Base-by-base conservation (phyloP, 2,113 vertebrate genomes). In the Caracal caracal region DNA sequence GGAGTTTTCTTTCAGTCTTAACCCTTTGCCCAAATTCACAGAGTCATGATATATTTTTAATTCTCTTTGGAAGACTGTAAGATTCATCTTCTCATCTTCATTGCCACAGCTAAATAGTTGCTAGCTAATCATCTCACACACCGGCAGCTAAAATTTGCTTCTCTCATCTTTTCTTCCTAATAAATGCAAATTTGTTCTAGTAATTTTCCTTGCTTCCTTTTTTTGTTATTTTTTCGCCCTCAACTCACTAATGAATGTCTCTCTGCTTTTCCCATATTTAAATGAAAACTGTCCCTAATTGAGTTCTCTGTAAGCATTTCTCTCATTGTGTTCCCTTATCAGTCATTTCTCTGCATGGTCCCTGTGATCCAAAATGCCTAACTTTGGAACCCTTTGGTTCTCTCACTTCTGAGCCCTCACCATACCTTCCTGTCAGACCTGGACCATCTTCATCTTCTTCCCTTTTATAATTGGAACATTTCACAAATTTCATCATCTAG, bases 391-490 rank as follows among this genome's bases (percentile, higher is more conserved):
- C 66, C 24, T 86, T 96, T 84, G 75, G 24, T 96, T 94, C 56
- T 93, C 40, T 94, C 33, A 76, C 12, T 87, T 85, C 75, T 90
- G 82, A 96, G 85, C 80, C 81, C 40, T 79, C 87, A 47, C 93
- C 87, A 79, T 85, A 66, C 61, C 80, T 96, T 63, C 88, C 59
- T 95, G 56, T 96, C 70, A 95, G 87, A 84, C n/a, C 53, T 81
- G 76, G 68, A 92, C 75, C 97, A 96, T 97, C 89, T 88, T 93
- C 92, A 95, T 93, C 83, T 94, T 94, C 84, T 37, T 94, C 53
- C 70, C 51, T 86, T 93, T 96, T 95, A 56, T 97, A 93, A 98
- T 96, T 97, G 96, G 88, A 97, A 95, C 96, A 96, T 98, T 95
- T 97, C 94, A 96, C 95, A 94, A 90, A 90, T 92, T 76, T 94